Evolutionary conservation across 1,140 invertebrate species (phyloP), one percentile per base, ranked within the genome.

Genomic region (Adoxophyes honmai): DNA sequence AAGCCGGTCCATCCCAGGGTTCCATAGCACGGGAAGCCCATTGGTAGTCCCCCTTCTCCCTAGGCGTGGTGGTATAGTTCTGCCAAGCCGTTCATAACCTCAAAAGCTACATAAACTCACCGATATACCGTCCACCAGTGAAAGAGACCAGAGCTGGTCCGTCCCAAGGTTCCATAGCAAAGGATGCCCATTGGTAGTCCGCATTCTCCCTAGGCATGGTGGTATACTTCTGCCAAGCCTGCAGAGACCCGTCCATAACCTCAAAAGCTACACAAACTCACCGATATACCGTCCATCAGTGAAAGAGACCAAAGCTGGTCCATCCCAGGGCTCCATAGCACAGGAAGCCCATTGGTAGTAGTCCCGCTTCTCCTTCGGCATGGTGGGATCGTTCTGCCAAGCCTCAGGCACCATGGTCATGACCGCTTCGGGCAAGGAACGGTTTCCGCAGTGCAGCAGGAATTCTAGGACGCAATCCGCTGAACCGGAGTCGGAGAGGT

Each of bases 391-490:
- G 79, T 99, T 98, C 84, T 99, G 98, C 98, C 98, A 99, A 4
- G 98, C 98, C 90, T 99, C 98, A 1, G 98, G 98, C 21, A 99
- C 98, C 98, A 99, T 99, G 0, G 97, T 99, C 96, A 99, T 98
- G 14, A 99, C 96, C 60, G 98, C 98, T 90, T 99, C 98, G 0
- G 98, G 98, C 62, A 99, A 86, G 0, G 95, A 93, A 37, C 98
- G 90, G 57, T 95, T 94, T 7, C 98, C 98, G 59, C 96, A 97
- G 90, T 96, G 96, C 5, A 98, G 95, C 1, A 99, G 90, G 88
- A 99, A 99, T 87, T 99, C 98, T 0, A 99, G 91, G 4, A 99
- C 98, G 85, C 98, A 99, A 90, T 99, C 98, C 9, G 97, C 95
- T 60, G 95, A 96, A 8, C 98, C 98, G 0, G 98, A 99, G 89